phyloP scores from a whole-genome alignment of 2,797 vertebrate species.

The Malacoraja senta region DNA sequence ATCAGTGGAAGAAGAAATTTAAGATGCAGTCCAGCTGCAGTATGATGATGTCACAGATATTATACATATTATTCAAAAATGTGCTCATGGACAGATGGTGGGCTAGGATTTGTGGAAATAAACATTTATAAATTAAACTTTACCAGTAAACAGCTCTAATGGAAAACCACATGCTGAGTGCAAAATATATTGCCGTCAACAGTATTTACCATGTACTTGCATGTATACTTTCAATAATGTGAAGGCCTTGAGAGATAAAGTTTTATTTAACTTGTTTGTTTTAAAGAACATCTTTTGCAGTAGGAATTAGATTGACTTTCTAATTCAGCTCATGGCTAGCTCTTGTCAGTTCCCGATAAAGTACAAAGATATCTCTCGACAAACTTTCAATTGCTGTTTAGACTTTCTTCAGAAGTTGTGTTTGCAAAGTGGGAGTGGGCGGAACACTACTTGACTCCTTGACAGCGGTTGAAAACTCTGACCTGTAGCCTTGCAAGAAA shows the following conservation, averaged over 20 bases:
- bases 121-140: conserved; percentile 2
- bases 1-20: not conserved
- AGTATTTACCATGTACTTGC: not conserved
- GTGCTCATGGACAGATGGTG: not conserved
- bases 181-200: not conserved
- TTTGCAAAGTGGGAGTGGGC: not conserved
- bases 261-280: not conserved
- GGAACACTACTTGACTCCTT: not conserved
- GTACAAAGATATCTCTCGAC: not conserved
- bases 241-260: not conserved
- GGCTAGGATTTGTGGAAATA: not conserved
- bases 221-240: not conserved
- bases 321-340: not conserved
- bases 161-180: not conserved
- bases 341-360: not conserved
- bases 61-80: not conserved
- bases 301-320: not conserved
- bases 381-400: not conserved
- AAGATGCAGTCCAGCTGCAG: not conserved
- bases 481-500: no score
- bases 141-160: not conserved
- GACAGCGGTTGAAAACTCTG: not conserved
- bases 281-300: not conserved
- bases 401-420: not conserved
- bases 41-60: not conserved